Base-by-base conservation (phyloP, 2,797 vertebrate genomes). In the Poeciliopsis turneri region DNA sequence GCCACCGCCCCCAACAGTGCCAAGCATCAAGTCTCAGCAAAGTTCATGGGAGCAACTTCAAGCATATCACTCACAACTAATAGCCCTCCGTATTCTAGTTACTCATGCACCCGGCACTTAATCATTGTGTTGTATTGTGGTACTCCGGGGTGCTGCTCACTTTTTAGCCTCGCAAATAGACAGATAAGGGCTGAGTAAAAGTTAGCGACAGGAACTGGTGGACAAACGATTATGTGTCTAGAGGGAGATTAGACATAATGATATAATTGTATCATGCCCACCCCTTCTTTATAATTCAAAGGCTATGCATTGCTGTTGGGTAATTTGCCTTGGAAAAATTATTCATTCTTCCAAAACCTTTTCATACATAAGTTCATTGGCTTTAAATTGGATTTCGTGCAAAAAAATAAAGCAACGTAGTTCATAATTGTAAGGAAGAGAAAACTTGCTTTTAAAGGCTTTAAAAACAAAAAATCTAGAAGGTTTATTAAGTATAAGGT, bases 21-120 rank as follows among this genome's bases (percentile, higher is more conserved):
- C 83, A 73, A 87, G 79, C 66, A 72, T 80, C 77, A 80, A 91
- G 87, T 90, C 88, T 81, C 90, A 75, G 85, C 87, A 86, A 88
- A 92, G 89, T 92, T 95, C 92, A 93, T 82, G 83, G 78, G 87
- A 86, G 84, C 79, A 83, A 92, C 93, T 93, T 94, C 90, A 93
- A 94, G 92, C 88, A n/a, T 94, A 95, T 95, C 92, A 81, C 87
- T 93, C 88, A 84, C 92, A 91, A 87, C 91, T 95, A 94, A 95
- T 93, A 94, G 92, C 89, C 80, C 86, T 87, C 89, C 87, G 87
- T 92, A 76, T 89, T 89, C 78, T 68, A 79, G 85, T 89, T 89
- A 53, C 86, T 93, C 86, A 84, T 88, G 88, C 90, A 90, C 82
- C 88, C 84, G 82, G 85, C 86, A 90, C 91, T 93, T 88, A 88